Evolutionary conservation across 2,888 invertebrate genomes (phyloP).

Genomic region (Synergus japonicus): DNA sequence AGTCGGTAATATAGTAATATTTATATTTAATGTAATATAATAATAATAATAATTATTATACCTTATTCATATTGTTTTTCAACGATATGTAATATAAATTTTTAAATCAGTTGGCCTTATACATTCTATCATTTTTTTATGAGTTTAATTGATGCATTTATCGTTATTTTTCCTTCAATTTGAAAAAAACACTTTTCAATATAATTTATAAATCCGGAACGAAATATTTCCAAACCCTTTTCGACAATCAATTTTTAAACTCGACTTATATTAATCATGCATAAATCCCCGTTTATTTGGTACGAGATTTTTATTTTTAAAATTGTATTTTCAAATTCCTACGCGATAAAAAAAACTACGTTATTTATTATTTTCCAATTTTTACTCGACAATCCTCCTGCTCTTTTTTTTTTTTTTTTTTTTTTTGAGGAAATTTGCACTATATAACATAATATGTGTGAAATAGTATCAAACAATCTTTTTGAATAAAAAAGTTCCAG

Average conservation of each 20-base stretch:
- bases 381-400: not conserved
- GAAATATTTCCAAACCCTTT: not conserved
- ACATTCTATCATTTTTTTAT: too few relatives aligned
- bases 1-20: too few relatives aligned
- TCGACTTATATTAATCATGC: not conserved
- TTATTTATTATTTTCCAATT: slow-evolving; percentile 20
- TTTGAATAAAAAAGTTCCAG: not conserved
- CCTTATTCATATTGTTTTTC: too few relatives aligned
- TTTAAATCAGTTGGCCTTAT: too few relatives aligned
- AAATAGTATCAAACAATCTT: not conserved
- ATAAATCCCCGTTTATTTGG: not conserved
- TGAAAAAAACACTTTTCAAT: too few relatives aligned
- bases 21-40: too few relatives aligned
- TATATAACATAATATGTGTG: not conserved
- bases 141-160: not conserved
- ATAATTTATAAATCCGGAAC: not conserved
- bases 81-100: too few relatives aligned
- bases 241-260: not conserved
- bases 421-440: not conserved
- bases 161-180: too few relatives aligned
- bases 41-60: too few relatives aligned
- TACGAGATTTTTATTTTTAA: too few relatives aligned
- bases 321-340: not conserved
- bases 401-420: not conserved
- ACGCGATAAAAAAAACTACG: not conserved